Conservation (phyloP, 2,888 invertebrate species). For the Epistrophella euchroma region DNA sequence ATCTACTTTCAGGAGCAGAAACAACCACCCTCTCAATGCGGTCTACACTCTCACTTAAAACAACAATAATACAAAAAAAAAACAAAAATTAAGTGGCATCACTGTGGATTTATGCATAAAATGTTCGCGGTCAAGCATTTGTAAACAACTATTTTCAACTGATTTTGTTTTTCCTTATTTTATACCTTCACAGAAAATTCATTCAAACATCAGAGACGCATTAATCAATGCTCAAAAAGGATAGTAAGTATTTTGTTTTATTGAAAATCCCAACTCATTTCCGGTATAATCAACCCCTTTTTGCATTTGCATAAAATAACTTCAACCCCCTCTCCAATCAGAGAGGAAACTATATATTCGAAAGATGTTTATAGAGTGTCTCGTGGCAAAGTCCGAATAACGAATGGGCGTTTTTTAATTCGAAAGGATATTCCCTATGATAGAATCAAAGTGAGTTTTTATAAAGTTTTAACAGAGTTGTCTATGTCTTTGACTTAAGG, state of each 20-base stretch:
- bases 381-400: constrained; percentile 30
- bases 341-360: constrained; percentile 30
- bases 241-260: constrained; percentile 40
- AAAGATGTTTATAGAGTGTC: constrained; percentile 50
- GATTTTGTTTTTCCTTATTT: not conserved
- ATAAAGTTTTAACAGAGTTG: constrained; percentile 57
- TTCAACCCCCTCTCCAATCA: constrained; percentile 3
- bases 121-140: constrained; percentile 72
- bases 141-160: constrained; percentile 34
- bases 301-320: constrained; percentile 54
- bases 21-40: constrained; percentile 37
- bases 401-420: constrained; percentile 42
- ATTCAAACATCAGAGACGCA: constrained; percentile 47
- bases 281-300: constrained; percentile 55
- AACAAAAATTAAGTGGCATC: constrained; percentile 51
- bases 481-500: constrained; percentile 71
- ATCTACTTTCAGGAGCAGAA: constrained; percentile 35
- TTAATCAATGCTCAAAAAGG: constrained; percentile 60
- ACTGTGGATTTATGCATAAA: constrained; percentile 56
- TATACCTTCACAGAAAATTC: constrained; percentile 5
- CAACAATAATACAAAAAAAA: not conserved
- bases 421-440: not conserved
- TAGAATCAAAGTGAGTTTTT: constrained; percentile 25
- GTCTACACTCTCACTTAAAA: constrained; percentile 19
- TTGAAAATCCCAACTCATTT: constrained; percentile 66